Conservation (phyloP, 1,140 invertebrate genomes). For the Monochamus saltuarius region DNA sequence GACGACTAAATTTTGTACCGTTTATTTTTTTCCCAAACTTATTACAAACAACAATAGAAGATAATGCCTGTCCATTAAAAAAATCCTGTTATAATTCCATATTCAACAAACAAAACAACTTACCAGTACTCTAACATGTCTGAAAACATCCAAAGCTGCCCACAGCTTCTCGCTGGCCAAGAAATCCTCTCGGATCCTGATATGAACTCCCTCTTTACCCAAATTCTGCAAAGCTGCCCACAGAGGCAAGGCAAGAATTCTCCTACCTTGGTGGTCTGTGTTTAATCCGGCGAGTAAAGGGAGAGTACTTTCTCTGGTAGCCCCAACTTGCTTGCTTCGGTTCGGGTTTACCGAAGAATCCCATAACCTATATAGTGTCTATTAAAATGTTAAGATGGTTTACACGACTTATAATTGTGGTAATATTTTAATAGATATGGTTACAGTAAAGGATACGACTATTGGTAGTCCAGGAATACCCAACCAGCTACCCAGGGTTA, state of each 20-base stretch:
- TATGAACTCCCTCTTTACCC: conserved; percentile 75
- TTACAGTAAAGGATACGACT: conserved; percentile 76
- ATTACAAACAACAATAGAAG: no score
- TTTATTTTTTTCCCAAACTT: no score
- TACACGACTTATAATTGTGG: no score
- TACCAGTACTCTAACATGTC: conserved; percentile 74
- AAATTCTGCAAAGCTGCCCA: conserved; percentile 78
- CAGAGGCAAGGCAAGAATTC: conserved; percentile 75
- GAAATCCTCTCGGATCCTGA: conserved; percentile 73
- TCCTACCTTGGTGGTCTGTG: conserved; percentile 54
- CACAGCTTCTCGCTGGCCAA: conserved; percentile 73
- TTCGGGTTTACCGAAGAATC: conserved; percentile 40
- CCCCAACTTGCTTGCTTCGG: conserved; percentile 54
- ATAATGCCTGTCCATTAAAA: no score
- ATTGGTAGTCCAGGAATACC: conserved; percentile 89
- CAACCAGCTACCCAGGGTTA: conserved; percentile 85
- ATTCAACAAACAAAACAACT: no score
- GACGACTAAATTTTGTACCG: no score
- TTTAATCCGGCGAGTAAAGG: conserved; percentile 72
- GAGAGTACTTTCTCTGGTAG: conserved; percentile 65
- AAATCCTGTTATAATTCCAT: no score
- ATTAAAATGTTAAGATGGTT: neutral
- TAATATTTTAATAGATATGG: conserved; percentile 5
- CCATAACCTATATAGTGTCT: conserved; percentile 61
- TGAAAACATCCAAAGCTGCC: conserved; percentile 69